Evolutionary conservation across 1,140 invertebrate species (phyloP).

Genomic region (Scaptomyza hsui): DNA sequence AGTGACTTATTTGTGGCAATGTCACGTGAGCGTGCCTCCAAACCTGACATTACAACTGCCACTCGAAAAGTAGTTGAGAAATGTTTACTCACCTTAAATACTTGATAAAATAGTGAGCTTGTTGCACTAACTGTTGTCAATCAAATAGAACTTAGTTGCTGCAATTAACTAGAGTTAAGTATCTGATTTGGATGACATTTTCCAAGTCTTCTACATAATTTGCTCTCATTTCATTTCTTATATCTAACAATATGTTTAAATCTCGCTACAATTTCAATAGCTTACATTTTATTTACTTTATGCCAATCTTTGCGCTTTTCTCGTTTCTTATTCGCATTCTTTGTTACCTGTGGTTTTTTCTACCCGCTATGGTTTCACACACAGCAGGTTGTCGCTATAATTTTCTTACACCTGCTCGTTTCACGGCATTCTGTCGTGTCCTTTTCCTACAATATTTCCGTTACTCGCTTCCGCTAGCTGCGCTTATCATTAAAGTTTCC

Average conservation of each 20-base stretch:
- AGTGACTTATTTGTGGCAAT: conserved; percentile 68
- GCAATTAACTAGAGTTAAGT: too few relatives aligned
- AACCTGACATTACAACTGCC: not conserved
- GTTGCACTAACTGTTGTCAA: too few relatives aligned
- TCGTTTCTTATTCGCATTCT: not conserved
- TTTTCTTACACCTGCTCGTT: conserved; percentile 33
- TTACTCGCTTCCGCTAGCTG: conserved; percentile 25
- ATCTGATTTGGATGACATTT: too few relatives aligned
- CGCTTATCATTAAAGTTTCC: conserved; percentile 72
- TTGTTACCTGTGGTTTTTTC: not conserved
- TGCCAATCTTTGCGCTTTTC: not conserved
- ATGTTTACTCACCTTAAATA: not conserved
- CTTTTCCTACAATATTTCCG: conserved; percentile 38
- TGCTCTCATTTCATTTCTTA: not conserved
- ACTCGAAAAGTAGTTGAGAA: not conserved
- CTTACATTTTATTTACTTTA: conserved; percentile 2
- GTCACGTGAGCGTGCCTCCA: not conserved
- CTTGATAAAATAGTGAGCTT: too few relatives aligned
- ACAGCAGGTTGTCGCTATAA: conserved; percentile 34
- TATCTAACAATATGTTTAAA: not conserved
- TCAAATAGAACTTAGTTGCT: too few relatives aligned
- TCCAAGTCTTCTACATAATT: not conserved
- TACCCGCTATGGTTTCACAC: not conserved
- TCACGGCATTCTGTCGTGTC: conserved; percentile 7
- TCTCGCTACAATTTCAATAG: not conserved